Conservation (phyloP, 37 sponge, comb jelly and placozoan species). For the Mnemiopsis leidyi region DNA sequence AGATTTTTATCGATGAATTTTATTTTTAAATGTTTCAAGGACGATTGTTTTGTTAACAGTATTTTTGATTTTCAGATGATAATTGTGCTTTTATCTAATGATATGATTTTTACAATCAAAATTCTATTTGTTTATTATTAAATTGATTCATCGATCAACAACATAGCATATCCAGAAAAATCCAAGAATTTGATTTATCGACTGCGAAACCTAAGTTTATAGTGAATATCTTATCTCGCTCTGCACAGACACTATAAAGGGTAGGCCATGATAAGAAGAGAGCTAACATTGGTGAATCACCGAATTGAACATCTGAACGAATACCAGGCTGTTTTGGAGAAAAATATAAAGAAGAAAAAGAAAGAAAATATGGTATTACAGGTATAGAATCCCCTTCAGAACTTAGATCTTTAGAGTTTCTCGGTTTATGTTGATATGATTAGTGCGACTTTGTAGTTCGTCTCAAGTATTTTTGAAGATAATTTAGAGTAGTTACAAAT, state of each 20-base stretch:
- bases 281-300: conserved; percentile 41
- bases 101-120: not conserved
- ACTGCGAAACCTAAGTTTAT: too few species aligned
- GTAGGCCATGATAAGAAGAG: conserved; percentile 39
- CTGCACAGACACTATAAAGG: too few species aligned
- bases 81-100: not conserved
- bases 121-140: too few species aligned
- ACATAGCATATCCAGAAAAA: too few species aligned
- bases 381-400: not conserved
- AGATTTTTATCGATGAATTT: not conserved
- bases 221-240: too few species aligned
- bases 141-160: too few species aligned
- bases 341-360: conserved; percentile 2
- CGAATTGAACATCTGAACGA: conserved; percentile 18
- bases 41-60: not conserved
- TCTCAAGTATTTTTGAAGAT: too few species aligned
- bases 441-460: too few species aligned
- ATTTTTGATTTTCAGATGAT: not conserved
- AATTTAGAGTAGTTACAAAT: too few species aligned
- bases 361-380: conserved; percentile 32
- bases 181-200: too few species aligned
- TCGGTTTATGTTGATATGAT: too few species aligned
- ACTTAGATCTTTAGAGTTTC: not conserved
- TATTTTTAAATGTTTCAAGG: not conserved
- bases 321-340: conserved; percentile 51